Evolutionary conservation across 2,113 vertebrate species (phyloP).

Genomic region (Limnothrissa miodon): DNA sequence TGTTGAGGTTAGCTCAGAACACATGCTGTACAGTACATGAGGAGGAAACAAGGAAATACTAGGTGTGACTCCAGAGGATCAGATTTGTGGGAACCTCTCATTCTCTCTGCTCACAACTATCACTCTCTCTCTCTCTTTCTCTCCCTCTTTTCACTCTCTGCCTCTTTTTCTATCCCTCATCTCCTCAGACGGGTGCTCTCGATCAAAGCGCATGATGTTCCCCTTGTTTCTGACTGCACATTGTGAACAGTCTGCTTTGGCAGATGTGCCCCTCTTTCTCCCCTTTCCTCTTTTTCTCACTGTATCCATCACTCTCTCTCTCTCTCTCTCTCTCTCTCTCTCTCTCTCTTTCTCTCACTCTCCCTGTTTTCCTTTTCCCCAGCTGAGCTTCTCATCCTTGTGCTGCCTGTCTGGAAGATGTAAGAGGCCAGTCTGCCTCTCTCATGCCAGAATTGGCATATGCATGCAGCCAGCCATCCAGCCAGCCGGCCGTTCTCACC

Average conservation of each 20-base stretch:
- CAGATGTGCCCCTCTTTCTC: constrained; percentile 8
- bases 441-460: not conserved
- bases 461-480: not conserved
- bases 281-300: not conserved
- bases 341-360: not conserved
- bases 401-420: constrained; percentile 26
- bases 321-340: not conserved
- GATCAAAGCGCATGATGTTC: constrained; percentile 4
- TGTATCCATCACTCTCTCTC: not conserved
- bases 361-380: constrained; percentile 21
- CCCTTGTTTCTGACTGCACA: constrained; percentile 11
- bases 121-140: not conserved
- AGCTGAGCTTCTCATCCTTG: not conserved
- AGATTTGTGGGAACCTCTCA: not conserved
- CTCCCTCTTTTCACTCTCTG: not conserved
- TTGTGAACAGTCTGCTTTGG: not conserved
- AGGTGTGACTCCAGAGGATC: not conserved
- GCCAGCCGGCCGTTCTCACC: not conserved
- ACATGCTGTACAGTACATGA: not conserved
- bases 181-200: constrained; percentile 12
- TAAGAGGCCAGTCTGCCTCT: not conserved
- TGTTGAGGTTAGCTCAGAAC: not conserved
- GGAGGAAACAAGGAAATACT: constrained; percentile 8
- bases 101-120: not conserved
- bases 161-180: not conserved